Conservation (phyloP, 2,797 vertebrate genomes). For the Morelia viridis region DNA sequence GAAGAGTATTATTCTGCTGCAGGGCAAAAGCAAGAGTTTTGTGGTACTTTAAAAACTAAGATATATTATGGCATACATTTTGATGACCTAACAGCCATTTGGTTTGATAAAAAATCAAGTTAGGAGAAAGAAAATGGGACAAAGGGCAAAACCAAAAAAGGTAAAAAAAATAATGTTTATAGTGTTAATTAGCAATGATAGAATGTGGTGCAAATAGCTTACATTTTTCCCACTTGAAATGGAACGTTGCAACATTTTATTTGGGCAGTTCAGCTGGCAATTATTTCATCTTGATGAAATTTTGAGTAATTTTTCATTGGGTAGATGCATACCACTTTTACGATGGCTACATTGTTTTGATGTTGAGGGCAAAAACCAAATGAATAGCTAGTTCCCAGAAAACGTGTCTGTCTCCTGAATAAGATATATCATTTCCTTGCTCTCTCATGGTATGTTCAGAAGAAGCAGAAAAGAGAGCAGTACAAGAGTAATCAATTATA, state of each 20-base stretch:
- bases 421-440: neutral
- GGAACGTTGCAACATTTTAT: neutral
- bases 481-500: too few relatives aligned
- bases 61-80: neutral
- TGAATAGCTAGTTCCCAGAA: neutral
- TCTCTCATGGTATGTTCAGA: neutral
- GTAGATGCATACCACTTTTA: neutral
- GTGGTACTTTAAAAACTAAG: neutral
- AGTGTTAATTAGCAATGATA: neutral
- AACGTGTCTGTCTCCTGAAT: neutral
- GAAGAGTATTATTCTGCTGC: neutral
- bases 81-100: neutral
- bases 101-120: neutral
- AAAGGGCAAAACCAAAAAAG: neutral
- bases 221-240: neutral
- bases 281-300: neutral
- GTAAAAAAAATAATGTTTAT: neutral
- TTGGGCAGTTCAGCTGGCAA: neutral
- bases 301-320: neutral
- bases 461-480: neutral
- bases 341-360: neutral
- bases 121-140: neutral
- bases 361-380: neutral
- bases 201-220: neutral
- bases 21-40: neutral